These are phyloP conservation scores for Drosophila stalkeri DNA, from an alignment of 2,888 invertebrate genomes.

Conservation along the genomic window DNA sequence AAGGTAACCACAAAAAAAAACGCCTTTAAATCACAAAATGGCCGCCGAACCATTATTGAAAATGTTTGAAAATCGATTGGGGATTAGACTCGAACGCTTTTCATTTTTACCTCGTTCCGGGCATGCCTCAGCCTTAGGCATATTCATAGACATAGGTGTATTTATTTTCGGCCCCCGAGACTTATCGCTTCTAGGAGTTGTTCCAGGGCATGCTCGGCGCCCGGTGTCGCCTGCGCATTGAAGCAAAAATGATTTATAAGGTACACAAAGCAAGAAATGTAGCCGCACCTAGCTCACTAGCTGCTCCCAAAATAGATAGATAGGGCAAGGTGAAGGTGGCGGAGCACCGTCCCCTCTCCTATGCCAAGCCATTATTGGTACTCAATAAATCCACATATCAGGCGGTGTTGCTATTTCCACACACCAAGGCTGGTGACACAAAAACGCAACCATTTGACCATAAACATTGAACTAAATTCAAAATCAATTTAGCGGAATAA, in stretches of 20 bases:
- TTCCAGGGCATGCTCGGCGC: slow-evolving; percentile 33
- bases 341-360: slow-evolving; percentile 10
- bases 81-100: slow-evolving; percentile 73
- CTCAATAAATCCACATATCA: slow-evolving; percentile 17
- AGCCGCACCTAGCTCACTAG: slow-evolving; percentile 50
- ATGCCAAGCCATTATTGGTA: slow-evolving; percentile 34
- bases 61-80: slow-evolving; percentile 74
- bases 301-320: slow-evolving; percentile 26
- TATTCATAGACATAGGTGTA: slow-evolving; percentile 28
- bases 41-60: slow-evolving; percentile 71
- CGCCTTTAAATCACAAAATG: slow-evolving; percentile 74
- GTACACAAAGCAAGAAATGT: slow-evolving; percentile 71
- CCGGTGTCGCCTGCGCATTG: slow-evolving; percentile 63
- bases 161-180: slow-evolving; percentile 68
- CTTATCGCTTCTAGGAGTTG: slow-evolving; percentile 40
- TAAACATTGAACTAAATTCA: slow-evolving; percentile 83
- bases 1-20: slow-evolving; percentile 57
- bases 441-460: slow-evolving; percentile 82
- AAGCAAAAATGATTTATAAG: slow-evolving; percentile 75
- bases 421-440: slow-evolving; percentile 66
- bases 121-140: slow-evolving; percentile 23
- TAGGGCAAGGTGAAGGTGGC: background rate
- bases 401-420: slow-evolving; percentile 40
- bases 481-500: slow-evolving; percentile 82
- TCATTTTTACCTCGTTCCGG: slow-evolving; percentile 73